These are phyloP conservation scores for Spodoptera littoralis DNA, from an alignment of 2,888 invertebrate species.

Conservation along the genomic window DNA sequence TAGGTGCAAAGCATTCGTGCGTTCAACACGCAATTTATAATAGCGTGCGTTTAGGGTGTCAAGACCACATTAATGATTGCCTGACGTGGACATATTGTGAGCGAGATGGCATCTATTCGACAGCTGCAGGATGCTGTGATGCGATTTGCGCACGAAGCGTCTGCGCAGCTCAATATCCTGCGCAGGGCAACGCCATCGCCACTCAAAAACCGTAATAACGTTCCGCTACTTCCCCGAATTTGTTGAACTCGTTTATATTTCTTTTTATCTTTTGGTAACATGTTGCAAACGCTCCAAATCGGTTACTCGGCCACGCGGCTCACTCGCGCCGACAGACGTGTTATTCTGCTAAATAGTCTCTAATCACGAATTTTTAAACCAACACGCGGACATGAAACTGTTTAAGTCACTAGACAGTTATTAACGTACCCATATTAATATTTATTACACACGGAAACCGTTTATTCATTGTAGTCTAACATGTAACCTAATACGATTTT, in stretches of 20 bases:
- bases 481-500: slow-evolving; percentile 9
- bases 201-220: slow-evolving; percentile 66
- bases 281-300: slow-evolving; percentile 63
- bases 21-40: slow-evolving; percentile 36
- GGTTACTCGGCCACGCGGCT: slow-evolving; percentile 67
- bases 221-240: slow-evolving; percentile 74
- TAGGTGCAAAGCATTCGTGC: slow-evolving; percentile 13
- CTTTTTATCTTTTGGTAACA: slow-evolving; percentile 67
- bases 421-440: slow-evolving; percentile 29
- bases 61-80: slow-evolving; percentile 24
- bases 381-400: slow-evolving; percentile 22
- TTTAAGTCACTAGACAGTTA: slow-evolving; percentile 12
- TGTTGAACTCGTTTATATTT: slow-evolving; percentile 66
- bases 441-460: slow-evolving; percentile 39
- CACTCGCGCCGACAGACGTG: slow-evolving; percentile 20
- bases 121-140: slow-evolving; percentile 20
- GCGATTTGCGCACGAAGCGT: slow-evolving; percentile 15
- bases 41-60: slow-evolving; percentile 5
- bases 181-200: slow-evolving; percentile 38
- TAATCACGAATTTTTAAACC: slow-evolving; percentile 35
- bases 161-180: slow-evolving; percentile 30
- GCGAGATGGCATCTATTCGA: slow-evolving; percentile 1
- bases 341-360: slow-evolving; percentile 30
- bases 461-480: slow-evolving; percentile 15
- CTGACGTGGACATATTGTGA: neutral